phyloP scores from a whole-genome alignment of 2,113 vertebrate species.

The Tachycineta bicolor region DNA sequence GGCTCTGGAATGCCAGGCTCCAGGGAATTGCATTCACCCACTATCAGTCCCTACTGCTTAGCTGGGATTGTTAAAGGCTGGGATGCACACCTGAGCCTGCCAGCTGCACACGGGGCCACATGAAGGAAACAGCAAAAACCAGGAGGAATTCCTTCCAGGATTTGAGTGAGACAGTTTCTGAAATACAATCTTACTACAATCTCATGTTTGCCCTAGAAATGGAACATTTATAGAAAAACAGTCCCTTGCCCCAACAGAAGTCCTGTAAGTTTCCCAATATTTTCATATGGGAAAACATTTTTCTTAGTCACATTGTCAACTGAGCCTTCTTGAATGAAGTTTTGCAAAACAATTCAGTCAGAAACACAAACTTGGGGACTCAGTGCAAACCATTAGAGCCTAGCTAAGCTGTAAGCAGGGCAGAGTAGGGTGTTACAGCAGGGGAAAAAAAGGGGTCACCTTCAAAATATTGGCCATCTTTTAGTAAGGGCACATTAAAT shows the following conservation, averaged over 20 bases:
- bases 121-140: neutral
- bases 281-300: neutral
- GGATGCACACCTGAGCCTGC: neutral
- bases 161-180: neutral
- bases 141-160: neutral
- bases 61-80: neutral
- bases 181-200: neutral
- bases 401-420: neutral
- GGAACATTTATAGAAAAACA: neutral
- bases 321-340: neutral
- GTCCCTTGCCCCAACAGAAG: neutral
- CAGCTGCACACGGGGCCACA: neutral
- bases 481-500: neutral
- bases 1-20: neutral
- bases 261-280: neutral
- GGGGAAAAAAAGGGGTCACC: neutral
- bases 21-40: neutral
- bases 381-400: neutral
- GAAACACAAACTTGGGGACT: neutral
- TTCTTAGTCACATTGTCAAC: neutral
- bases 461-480: neutral
- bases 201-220: neutral
- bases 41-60: neutral
- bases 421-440: neutral
- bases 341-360: neutral